These are phyloP conservation scores for Etheostoma perlongum DNA, from an alignment of 2,797 vertebrate genomes.

Conservation along the genomic window DNA sequence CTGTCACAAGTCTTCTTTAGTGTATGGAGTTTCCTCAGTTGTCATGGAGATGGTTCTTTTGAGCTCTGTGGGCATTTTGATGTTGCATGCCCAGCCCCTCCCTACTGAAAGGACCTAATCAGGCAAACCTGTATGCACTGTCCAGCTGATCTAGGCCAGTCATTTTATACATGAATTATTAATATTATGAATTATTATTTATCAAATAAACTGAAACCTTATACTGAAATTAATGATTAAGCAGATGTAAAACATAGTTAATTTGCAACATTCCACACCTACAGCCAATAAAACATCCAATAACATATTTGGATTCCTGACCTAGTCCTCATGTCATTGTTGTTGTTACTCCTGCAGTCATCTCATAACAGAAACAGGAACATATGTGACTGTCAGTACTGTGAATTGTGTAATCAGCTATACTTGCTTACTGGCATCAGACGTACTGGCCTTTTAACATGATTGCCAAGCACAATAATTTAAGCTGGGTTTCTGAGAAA, in stretches of 20 bases:
- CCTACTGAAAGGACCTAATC: too few relatives aligned
- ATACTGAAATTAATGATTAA: too few relatives aligned
- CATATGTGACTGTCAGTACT: not conserved
- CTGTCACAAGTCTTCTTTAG: not conserved
- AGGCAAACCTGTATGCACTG: too few relatives aligned
- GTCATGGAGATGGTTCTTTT: not conserved
- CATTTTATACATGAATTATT: too few relatives aligned
- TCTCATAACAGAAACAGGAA: not conserved
- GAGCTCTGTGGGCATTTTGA: not conserved
- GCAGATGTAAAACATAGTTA: too few relatives aligned
- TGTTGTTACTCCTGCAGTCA: not conserved
- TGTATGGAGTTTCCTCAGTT: not conserved
- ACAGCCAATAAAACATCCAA: constrained; percentile 6
- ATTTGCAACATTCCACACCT: too few relatives aligned
- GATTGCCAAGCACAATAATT: not conserved
- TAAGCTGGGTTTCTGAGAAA: not conserved
- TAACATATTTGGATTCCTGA: not conserved
- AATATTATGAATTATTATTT: too few relatives aligned
- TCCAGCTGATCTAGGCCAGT: too few relatives aligned
- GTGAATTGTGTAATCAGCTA: not conserved
- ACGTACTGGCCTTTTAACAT: not conserved
- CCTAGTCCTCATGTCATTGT: not conserved
- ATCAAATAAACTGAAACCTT: too few relatives aligned
- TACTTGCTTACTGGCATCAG: not conserved
- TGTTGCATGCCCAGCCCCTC: not conserved